Evolutionary conservation across 1,140 invertebrate species (phyloP), one percentile per base, ranked within the genome.

Genomic region (Meloidogyne exigua): DNA sequence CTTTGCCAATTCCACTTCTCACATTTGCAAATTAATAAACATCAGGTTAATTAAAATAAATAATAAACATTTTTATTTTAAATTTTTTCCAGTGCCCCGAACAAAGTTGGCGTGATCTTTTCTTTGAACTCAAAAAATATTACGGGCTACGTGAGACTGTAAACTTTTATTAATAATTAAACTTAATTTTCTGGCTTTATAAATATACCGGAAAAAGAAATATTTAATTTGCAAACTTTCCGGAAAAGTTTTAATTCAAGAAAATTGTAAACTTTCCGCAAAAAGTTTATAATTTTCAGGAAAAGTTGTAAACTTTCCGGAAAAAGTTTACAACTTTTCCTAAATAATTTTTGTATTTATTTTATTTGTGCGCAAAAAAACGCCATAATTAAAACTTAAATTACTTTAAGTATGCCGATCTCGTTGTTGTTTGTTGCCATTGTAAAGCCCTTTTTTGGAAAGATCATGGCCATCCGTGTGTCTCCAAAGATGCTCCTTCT

Each of bases 381-480:
- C 28, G 28, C 28, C 2, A 32, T 3, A 32, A 32, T 3, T 7
- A 32, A 32, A 32, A 2, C 7, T 32, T 32, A 3, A 3, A 32
- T 32, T 32, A 3, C 7, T 32, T 32, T 32, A 32, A 57, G 49
- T 98, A 94, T 88, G 94, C 95, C 1, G 95, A 98, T 89, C 94
- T 94, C 87, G 90, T 98, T 77, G 93, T 94, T 65, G 89, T 98
- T 63, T 98, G 96, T 88, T 91, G 93, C 77, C 93, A 95, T 88
- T 98, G 96, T 88, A 92, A 95, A 83, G 95, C 94, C 87, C 91
- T 99, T 44, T 98, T 97, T 88, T 99, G 96, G 96, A 92, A 95
- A 82, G 81, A 81, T 69, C 78, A 80, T 32, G 85, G 85, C 1
- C 85, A 87, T 78, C 85, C 85, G 5, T 87, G 85, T 72, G 80